Evolutionary conservation across 2,888 invertebrate genomes (phyloP).

Genomic region (Crossocerus cetratus): DNA sequence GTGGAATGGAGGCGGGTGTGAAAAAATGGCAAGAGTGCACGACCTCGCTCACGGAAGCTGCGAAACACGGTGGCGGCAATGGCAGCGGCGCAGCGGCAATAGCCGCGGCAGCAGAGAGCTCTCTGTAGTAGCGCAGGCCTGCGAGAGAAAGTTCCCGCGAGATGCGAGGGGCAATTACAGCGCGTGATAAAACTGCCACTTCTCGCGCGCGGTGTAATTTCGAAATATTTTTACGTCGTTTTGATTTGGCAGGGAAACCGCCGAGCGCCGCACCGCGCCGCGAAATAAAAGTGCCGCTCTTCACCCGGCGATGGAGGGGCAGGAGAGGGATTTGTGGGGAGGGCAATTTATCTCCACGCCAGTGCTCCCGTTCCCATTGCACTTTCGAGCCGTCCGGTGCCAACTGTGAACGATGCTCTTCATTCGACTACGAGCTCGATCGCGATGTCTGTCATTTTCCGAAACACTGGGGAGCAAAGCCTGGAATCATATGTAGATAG

Average conservation of each 20-base stretch:
- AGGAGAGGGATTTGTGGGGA: too few species aligned
- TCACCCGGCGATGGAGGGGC: too few species aligned
- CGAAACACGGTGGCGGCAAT: slow-evolving; percentile 36
- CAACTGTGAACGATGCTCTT: slow-evolving; percentile 11
- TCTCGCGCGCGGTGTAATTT: slow-evolving; percentile 52
- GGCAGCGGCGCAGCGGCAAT: too few species aligned
- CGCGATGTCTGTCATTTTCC: too few species aligned
- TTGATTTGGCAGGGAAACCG: slow-evolving; percentile 41
- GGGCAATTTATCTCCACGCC: slow-evolving; percentile 43
- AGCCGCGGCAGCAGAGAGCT: too few species aligned
- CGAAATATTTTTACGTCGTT: slow-evolving; percentile 51
- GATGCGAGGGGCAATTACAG: slow-evolving; percentile 55
- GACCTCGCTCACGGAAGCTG: slow-evolving; percentile 41
- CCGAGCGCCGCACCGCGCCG: too few species aligned
- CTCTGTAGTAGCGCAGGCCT: too few species aligned
- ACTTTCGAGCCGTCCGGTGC: slow-evolving; percentile 12
- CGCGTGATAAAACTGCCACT: slow-evolving; percentile 53
- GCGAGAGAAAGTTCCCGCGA: slow-evolving; percentile 51
- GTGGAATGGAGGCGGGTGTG: slow-evolving; percentile 9
- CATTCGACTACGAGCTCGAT: not conserved
- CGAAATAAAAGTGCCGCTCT: too few species aligned
- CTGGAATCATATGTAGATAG: too few species aligned
- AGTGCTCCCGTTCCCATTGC: slow-evolving; percentile 32
- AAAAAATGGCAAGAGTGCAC: slow-evolving; percentile 22
- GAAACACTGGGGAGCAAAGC: too few species aligned